These are phyloP conservation scores for Gallinago jamesoni DNA, from an alignment of 2,113 vertebrate species.

Conservation along the genomic window DNA sequence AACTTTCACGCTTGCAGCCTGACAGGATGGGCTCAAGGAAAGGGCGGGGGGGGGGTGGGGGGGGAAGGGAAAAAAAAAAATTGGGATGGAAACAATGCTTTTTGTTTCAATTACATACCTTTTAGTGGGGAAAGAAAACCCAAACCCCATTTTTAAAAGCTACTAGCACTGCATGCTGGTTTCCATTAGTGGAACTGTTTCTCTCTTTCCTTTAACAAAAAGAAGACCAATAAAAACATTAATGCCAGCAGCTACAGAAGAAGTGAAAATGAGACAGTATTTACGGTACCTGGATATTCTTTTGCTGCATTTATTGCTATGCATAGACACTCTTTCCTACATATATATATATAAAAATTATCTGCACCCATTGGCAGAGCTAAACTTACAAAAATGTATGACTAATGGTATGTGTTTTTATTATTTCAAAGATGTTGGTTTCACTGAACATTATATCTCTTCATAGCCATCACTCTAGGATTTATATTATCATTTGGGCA, in stretches of 20 bases:
- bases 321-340: background rate
- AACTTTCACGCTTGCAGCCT: constrained; percentile 86
- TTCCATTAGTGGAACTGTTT: constrained; percentile 55
- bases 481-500: background rate
- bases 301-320: background rate
- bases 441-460: background rate
- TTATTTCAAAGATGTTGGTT: background rate
- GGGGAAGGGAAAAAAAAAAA: background rate
- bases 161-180: constrained; percentile 42
- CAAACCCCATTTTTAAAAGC: background rate
- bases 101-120: constrained; percentile 81
- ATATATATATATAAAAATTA: background rate
- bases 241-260: background rate
- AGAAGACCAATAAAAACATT: background rate
- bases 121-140: background rate
- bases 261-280: background rate
- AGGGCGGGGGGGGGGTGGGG: no score
- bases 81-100: constrained; percentile 76
- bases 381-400: background rate
- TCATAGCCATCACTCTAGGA: background rate
- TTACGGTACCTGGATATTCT: background rate
- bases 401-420: background rate
- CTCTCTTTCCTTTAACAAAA: constrained; percentile 65
- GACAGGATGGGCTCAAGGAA: constrained; percentile 86
- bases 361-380: background rate